A percentile compares a stretch with the other conserved stretches of the same genome.
Conservation (phyloP, 2,888 invertebrate species). For the Theretra japonica region DNA sequence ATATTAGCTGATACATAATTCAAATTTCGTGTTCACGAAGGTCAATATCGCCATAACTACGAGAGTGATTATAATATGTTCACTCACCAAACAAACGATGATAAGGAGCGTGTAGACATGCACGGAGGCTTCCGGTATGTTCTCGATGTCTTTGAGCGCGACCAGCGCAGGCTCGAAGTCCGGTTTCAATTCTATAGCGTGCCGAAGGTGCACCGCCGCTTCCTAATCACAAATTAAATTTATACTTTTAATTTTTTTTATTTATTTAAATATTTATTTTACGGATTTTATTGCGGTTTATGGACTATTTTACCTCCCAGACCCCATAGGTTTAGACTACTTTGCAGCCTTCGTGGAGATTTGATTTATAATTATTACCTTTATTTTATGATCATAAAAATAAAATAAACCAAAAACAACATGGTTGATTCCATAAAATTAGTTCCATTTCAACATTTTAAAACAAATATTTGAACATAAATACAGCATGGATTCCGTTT, state of each 20-base stretch:
- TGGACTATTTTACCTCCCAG: no score
- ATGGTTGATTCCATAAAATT: no score
- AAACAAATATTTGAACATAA: slow-evolving; percentile 9
- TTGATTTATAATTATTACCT: no score
- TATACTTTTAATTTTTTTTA: not conserved
- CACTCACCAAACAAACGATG: slow-evolving; percentile 91
- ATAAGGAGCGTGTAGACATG: slow-evolving; percentile 94
- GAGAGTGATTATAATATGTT: slow-evolving; percentile 17
- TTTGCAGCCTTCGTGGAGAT: no score
- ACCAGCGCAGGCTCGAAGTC: slow-evolving; percentile 92
- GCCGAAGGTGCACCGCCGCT: slow-evolving; percentile 92
- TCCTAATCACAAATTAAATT: slow-evolving; percentile 82
- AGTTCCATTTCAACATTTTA: not conserved
- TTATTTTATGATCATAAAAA: no score
- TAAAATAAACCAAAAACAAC: no score
- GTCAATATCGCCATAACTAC: slow-evolving; percentile 12
- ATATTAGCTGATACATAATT: no score
- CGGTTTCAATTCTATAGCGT: slow-evolving; percentile 92
- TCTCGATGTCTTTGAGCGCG: slow-evolving; percentile 92
- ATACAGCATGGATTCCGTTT: not conserved
- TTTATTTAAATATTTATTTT: no score
- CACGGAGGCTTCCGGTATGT: slow-evolving; percentile 91
- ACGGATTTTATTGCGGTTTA: no score
- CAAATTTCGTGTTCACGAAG: not conserved
- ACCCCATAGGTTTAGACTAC: no score